These are phyloP conservation scores for Dryobates pubescens DNA, from an alignment of 2,797 vertebrate species.

Conservation along the genomic window DNA sequence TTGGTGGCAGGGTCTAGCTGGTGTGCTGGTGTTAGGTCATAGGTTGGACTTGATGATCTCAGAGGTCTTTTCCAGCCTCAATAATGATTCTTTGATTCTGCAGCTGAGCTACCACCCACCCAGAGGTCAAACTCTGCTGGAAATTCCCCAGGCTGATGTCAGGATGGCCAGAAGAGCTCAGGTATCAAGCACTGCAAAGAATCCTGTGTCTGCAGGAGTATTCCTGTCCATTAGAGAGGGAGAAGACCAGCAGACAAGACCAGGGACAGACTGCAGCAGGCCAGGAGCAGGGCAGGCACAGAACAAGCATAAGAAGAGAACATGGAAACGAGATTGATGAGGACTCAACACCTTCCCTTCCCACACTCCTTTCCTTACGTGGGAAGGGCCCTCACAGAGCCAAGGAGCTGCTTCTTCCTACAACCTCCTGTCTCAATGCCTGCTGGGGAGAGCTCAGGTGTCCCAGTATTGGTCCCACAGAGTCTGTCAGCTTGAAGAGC, in stretches of 20 bases:
- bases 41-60: too few relatives aligned
- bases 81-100: too few relatives aligned
- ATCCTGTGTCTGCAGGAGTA: background rate
- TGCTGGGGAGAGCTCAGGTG: background rate
- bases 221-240: background rate
- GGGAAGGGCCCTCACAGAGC: background rate
- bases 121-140: background rate
- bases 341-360: background rate
- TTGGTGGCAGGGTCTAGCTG: too few relatives aligned
- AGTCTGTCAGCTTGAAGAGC: background rate
- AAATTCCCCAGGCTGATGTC: background rate
- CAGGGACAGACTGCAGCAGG: background rate
- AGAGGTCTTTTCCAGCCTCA: too few relatives aligned
- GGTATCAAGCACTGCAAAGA: too few relatives aligned
- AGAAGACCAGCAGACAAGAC: background rate
- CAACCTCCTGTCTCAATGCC: too few relatives aligned
- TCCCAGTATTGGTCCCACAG: background rate
- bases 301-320: background rate
- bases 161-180: background rate
- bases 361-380: fast-evolving
- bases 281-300: background rate
- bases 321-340: fast-evolving
- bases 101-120: background rate
- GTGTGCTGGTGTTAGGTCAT: too few relatives aligned
- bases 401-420: background rate